Percentiles rank a stretch among this genome's conserved stretches.
Evolutionary conservation across 1,140 invertebrate genomes (phyloP).

Genomic region (Conus ventricosus): DNA sequence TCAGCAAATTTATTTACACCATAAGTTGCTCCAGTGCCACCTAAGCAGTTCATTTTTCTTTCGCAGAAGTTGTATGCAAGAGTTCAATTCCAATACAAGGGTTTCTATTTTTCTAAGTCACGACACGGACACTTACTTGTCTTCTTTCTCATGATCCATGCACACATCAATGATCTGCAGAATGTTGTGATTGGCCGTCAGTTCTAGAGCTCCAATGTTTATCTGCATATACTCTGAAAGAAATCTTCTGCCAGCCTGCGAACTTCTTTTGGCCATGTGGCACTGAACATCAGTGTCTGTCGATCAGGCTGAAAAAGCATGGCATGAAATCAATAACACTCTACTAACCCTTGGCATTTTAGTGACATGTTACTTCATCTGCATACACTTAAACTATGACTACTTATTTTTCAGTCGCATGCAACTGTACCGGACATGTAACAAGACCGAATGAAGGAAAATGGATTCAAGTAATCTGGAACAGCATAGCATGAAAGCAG

Average conservation of each 20-base stretch:
- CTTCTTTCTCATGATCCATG: slow-evolving; percentile 78
- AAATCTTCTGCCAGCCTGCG: slow-evolving; percentile 94
- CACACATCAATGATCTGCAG: slow-evolving; percentile 95
- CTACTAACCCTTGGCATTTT: too few species aligned
- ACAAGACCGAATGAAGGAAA: too few species aligned
- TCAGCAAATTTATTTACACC: too few species aligned
- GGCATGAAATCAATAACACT: neutral
- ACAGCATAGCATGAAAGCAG: too few species aligned
- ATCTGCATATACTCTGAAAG: slow-evolving; percentile 93
- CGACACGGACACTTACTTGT: slow-evolving; percentile 53
- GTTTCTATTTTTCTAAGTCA: neutral
- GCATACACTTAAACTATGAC: too few species aligned
- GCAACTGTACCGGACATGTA: too few species aligned
- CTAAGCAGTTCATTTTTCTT: too few species aligned
- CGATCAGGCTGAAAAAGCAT: slow-evolving; percentile 83
- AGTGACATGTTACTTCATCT: too few species aligned
- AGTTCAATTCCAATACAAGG: neutral
- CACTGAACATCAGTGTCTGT: slow-evolving; percentile 98
- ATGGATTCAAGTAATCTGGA: too few species aligned
- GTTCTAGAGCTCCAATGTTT: slow-evolving; percentile 93
- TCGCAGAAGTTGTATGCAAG: too few species aligned
- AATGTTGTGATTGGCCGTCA: slow-evolving; percentile 98
- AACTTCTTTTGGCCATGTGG: slow-evolving; percentile 99
- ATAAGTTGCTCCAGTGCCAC: too few species aligned
- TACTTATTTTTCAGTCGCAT: too few species aligned